Evolutionary conservation across 2,113 vertebrate species (phyloP).

Genomic region (Nothobranchius furzeri): DNA sequence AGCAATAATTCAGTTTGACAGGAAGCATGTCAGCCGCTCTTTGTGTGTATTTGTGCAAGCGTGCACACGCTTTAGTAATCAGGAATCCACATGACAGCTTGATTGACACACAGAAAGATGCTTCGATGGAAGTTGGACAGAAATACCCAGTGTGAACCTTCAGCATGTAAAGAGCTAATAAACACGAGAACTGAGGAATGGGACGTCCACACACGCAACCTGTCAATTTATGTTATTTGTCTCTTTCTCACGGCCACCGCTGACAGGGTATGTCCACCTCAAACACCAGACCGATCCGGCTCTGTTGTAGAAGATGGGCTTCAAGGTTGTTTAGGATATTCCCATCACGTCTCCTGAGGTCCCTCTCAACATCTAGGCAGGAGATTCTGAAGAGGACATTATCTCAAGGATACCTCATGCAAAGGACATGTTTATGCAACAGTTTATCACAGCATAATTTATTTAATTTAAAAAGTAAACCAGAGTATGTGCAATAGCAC

Average conservation of each 20-base stretch:
- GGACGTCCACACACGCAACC: constrained; percentile 12
- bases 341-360: too few relatives aligned
- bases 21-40: constrained; percentile 3
- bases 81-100: constrained; percentile 28
- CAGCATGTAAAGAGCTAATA: constrained; percentile 1
- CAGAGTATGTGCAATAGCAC: too few relatives aligned
- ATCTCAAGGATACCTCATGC: too few relatives aligned
- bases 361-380: too few relatives aligned
- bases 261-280: constrained; percentile 32
- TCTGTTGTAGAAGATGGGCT: too few relatives aligned
- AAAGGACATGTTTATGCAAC: too few relatives aligned
- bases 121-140: constrained; percentile 1
- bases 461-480: too few relatives aligned
- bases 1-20: constrained; percentile 24
- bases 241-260: constrained; percentile 34
- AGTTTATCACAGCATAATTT: too few relatives aligned
- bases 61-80: neutral
- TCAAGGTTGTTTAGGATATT: too few relatives aligned
- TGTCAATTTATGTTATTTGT: constrained; percentile 18
- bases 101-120: constrained; percentile 39
- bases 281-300: neutral
- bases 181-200: constrained; percentile 1
- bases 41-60: neutral
- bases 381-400: too few relatives aligned
- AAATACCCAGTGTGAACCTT: constrained; percentile 7